A percentile compares a stretch with the other conserved stretches of the same genome.
These are phyloP conservation scores for Rhombomys opimus DNA, from an alignment of 2,113 vertebrate species.

Conservation along the genomic window DNA sequence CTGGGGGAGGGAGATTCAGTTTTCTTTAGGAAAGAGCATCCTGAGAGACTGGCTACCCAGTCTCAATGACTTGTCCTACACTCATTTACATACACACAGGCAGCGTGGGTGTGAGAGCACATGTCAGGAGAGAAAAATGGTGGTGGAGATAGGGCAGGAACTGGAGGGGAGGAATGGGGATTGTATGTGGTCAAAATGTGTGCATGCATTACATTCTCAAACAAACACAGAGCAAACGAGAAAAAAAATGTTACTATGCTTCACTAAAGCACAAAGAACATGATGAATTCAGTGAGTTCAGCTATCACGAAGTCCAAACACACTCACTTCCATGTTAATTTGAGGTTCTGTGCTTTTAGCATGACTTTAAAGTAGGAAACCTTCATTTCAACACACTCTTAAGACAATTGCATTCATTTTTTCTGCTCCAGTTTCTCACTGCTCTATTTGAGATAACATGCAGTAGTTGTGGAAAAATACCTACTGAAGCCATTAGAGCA, in stretches of 20 bases:
- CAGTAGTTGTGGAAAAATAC: background rate
- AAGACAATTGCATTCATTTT: background rate
- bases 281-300: conserved; percentile 42
- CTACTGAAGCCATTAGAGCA: background rate
- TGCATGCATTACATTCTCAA: background rate
- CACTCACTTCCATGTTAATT: background rate
- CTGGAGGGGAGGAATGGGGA: no score
- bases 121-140: background rate
- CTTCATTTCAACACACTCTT: background rate
- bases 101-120: background rate
- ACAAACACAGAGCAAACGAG: background rate
- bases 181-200: background rate
- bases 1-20: background rate
- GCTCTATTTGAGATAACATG: background rate
- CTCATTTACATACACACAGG: background rate
- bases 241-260: conserved; percentile 48
- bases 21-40: background rate
- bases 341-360: conserved; percentile 12
- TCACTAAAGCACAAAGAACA: conserved; percentile 58
- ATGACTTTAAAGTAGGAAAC: background rate
- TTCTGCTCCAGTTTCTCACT: background rate
- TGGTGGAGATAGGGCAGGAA: background rate
- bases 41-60: background rate
- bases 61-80: background rate
- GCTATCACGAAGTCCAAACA: conserved; percentile 24